These are phyloP conservation scores for Scaptodrosophila latifasciaeformis DNA, from an alignment of 2,888 invertebrate species.

Conservation along the genomic window DNA sequence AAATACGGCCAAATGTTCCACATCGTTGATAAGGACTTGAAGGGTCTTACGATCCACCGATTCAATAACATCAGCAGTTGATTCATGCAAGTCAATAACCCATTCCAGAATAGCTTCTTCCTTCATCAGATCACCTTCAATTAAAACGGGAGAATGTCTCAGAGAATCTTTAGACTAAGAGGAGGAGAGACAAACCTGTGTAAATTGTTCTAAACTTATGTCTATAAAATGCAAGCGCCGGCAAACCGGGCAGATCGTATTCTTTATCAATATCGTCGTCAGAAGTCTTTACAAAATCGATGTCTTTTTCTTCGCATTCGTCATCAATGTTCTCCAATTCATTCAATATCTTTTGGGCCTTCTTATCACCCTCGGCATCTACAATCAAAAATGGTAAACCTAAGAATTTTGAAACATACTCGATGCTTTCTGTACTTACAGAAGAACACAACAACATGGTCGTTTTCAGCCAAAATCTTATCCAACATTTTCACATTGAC, in stretches of 20 bases:
- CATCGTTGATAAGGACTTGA: conserved; percentile 90
- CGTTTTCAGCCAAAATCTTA: conserved; percentile 89
- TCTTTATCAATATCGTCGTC: conserved; percentile 91
- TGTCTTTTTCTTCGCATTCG: conserved; percentile 92
- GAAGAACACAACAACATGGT: conserved; percentile 93
- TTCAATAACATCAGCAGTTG: conserved; percentile 92
- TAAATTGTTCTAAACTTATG: conserved; percentile 92
- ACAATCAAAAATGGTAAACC: no score
- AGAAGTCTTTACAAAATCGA: conserved; percentile 93
- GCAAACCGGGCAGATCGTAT: conserved; percentile 88
- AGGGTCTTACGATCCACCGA: conserved; percentile 92
- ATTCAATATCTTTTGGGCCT: conserved; percentile 89
- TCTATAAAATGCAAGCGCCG: conserved; percentile 90
- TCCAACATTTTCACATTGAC: conserved; percentile 93
- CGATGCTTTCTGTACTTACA: conserved; percentile 80
- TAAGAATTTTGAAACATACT: neutral
- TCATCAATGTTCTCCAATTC: conserved; percentile 95
- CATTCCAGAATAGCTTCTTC: conserved; percentile 92
- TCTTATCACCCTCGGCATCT: conserved; percentile 94
- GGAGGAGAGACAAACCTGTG: conserved; percentile 78
- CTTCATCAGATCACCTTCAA: conserved; percentile 87
- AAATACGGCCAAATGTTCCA: conserved; percentile 93
- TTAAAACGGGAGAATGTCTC: no score
- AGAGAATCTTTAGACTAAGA: no score
- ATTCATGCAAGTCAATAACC: conserved; percentile 89